Base-by-base conservation (phyloP, 2,113 vertebrate species). In the Herpailurus yagouaroundi region DNA sequence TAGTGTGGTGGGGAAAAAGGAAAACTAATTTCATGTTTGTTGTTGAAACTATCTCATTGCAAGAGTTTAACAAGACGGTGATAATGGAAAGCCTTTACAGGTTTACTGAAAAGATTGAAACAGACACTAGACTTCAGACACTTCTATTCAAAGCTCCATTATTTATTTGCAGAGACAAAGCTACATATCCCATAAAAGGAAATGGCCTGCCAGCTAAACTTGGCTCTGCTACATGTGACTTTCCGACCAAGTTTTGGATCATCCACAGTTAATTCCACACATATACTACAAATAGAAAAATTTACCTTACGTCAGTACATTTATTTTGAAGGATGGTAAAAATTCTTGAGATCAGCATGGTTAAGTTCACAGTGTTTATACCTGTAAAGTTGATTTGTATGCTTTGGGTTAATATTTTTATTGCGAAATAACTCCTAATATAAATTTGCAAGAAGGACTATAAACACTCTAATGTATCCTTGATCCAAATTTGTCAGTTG, bases 391-490 rank as follows among this genome's bases (percentile, higher is more conserved):
- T 87, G 13, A 64, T 89, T 85, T 79, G 21, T 82, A 86, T 64
- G 55, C 18, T 63, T 77, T 87, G 38, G 29, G 60, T 66, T 92
- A 57, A 29, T 83, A 52, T 36, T 94, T 92, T 86, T 81, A 82
- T 90, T 95, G 92, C 94, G 27, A 95, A 95, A 71, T 91, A 48
- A 96, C 48, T 71, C 94, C 27, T 55, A 86, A 77, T 16, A 38
- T 36, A 94, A 94, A 74, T 84, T 79, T 80, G 18, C 4, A 84
- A 41, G 64, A 50, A 48, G 50, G 27, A 25, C 45, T 60, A 25
- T 0, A 23, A 21, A 68, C 18, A 57, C 13, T 23, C 11, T 33
- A 41, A 45, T 13, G 5, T 38, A 41, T 68, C 9, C 33, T 84
- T 60, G 64, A 84, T n/a, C 16, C 13, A 60, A 8, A 50, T 66